Base-by-base conservation (phyloP, 2,888 invertebrate genomes). In the Pyrochroa serraticornis region DNA sequence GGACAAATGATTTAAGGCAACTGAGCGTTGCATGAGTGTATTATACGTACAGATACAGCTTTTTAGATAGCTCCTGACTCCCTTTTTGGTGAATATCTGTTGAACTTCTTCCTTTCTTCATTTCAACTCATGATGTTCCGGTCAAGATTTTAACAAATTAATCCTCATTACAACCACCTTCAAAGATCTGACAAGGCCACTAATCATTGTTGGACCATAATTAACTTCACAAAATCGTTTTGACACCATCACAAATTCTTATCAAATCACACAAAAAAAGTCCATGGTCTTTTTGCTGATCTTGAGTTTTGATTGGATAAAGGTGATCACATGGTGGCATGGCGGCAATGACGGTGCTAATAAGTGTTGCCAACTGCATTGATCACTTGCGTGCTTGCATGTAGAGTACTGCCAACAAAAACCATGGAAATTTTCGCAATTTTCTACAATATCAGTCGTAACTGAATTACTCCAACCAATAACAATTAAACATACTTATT, bases 21-120 rank as follows among this genome's bases (percentile, higher is more conserved):
- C 22, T 50, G 36, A 14, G 10, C 6, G 5, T 42, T 30, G 2
- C 6, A 6, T 14, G 41, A 14, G 1, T 12, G 31, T 31, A 32
- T 49, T 38, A 13, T 48, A 68, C 76, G 69, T 71, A 84, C 85
- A 82, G 83, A 78, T 83, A 83, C 69, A 84, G 78, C 75, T 83
- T 83, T 76, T 81, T 83, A 54, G 83, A 81, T 70, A 81, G 78
- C 71, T 84, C 84, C 67, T 82, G 81, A 73, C 80, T 80, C 72
- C 83, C 84, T 69, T 81, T 79, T 71, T 81, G 81, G 67, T 77
- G 79, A 75, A 83, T 82, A 74, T 80, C 80, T 70, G 79, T 76
- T 69, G 80, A 76, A 77, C 80, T 82, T 71, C 80, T 82, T 68
- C 76, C 76, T 75, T 81, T 84, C 80, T 82, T 84, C 84, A 84